Evolutionary conservation across 2,888 invertebrate species (phyloP), one percentile per base, ranked within the genome.

Genomic region (Halocaridina rubra): DNA sequence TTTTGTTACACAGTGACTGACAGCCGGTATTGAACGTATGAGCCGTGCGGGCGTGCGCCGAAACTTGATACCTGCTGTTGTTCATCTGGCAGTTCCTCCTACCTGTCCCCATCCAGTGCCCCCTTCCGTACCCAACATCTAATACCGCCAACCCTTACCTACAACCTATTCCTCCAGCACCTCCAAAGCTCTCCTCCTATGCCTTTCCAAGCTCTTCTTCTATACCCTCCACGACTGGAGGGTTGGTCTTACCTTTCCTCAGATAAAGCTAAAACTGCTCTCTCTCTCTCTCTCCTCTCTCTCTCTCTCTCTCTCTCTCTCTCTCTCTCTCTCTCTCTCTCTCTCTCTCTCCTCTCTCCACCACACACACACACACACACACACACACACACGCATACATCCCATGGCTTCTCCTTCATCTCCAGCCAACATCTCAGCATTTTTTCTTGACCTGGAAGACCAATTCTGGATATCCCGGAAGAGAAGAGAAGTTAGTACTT

Each of bases 1-100:
- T 81, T 81, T 81, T 81, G 75, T 81, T 81, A 81, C 67, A 30
- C 32, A 61, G 76, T 81, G 81, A 81, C 81, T 81, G 81, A 81
- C 81, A 81, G 81, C 67, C 22, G 67, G 81, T 81, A 81, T 81
- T 81, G 81, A 81, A 76, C 81, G 81, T 69, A 67, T 27, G 69
- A 76, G 81, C 67, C n/a, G n/a, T 76, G 69, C 81, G 57, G 81
- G 81, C 81, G 81, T 76, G 81, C 69, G 81, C 81, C 57, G 81
- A 53, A 81, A 81, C 81, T 57, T 53, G 81, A 81, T 16, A 67
- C 75, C 13, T 24, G 3, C 67, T 53, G 75, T 81, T 81, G 81
- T 81, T 81, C 79, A 74, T 81, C 81, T 81, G 16, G 39, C 81
- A 76, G 75, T 69, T 16, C 53, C 16, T 53, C 10, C 75, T 57